Conservation (phyloP, 2,888 invertebrate genomes). For the Melieria crassipennis region DNA sequence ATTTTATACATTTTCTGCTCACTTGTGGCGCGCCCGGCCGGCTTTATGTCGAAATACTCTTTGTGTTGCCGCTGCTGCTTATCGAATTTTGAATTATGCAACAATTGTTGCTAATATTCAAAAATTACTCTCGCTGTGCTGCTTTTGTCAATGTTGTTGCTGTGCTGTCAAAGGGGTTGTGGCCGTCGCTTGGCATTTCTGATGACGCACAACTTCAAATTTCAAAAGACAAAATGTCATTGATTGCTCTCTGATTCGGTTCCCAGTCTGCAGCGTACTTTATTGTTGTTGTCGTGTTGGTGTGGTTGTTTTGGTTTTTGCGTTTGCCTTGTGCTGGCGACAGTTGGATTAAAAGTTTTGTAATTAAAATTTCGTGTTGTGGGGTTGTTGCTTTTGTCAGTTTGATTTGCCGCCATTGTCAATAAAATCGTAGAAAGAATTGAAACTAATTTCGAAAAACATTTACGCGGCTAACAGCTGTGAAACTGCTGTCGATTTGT, state of each 20-base stretch:
- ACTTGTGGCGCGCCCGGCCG: too few species aligned
- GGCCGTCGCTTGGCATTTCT: not conserved
- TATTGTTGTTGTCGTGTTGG: conserved; percentile 15
- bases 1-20: too few species aligned
- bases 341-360: conserved; percentile 37
- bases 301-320: conserved; percentile 1
- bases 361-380: conserved; percentile 32
- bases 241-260: conserved; percentile 28
- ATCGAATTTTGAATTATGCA: conserved; percentile 2
- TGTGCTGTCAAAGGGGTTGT: not conserved
- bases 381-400: conserved; percentile 4
- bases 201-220: not conserved
- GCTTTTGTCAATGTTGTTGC: conserved; percentile 5
- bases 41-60: too few species aligned
- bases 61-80: not conserved
- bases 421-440: not conserved
- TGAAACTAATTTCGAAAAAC: too few species aligned
- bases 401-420: conserved; percentile 16
- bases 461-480: too few species aligned
- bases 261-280: not conserved
- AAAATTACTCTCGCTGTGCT: conserved; percentile 4
- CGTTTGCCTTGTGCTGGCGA: conserved; percentile 14
- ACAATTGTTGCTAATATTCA: conserved; percentile 31
- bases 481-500: too few species aligned
- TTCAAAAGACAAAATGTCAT: conserved; percentile 26